phyloP scores from a whole-genome alignment of 2,888 invertebrate species.

The Ypsolopha scabrella region DNA sequence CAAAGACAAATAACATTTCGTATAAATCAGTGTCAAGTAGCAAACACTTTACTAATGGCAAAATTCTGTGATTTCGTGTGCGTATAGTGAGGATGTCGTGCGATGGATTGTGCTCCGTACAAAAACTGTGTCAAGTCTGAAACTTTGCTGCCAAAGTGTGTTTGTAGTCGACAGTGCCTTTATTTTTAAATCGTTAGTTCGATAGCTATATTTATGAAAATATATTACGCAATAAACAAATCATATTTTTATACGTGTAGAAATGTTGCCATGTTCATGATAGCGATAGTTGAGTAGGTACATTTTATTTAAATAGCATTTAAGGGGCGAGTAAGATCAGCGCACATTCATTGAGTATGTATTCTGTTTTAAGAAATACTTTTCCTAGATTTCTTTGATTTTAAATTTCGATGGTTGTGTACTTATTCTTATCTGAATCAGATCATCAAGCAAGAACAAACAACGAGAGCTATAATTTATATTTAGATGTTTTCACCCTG shows the following conservation, averaged over 20 bases:
- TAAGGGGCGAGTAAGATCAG: conserved; percentile 12
- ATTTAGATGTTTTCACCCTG: conserved; percentile 25
- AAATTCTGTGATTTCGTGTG: conserved; percentile 60
- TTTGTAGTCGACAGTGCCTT: conserved; percentile 72
- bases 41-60: conserved; percentile 65
- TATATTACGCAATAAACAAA: conserved; percentile 57
- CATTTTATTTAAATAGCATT: conserved; percentile 24
- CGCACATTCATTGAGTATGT: neutral
- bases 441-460: conserved; percentile 4
- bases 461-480: conserved; percentile 16
- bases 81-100: conserved; percentile 32
- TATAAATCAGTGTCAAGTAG: conserved; percentile 46
- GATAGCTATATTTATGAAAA: conserved; percentile 59
- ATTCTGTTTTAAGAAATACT: conserved; percentile 13
- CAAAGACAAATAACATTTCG: conserved; percentile 39
- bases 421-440: conserved; percentile 42
- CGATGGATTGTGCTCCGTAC: conserved; percentile 20
- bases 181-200: conserved; percentile 50
- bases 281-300: conserved; percentile 27
- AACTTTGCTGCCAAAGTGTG: conserved; percentile 70
- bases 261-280: conserved; percentile 67
- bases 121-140: conserved; percentile 34
- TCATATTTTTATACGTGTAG: conserved; percentile 66
- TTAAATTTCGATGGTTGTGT: conserved; percentile 55
- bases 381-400: conserved; percentile 5